Evolutionary conservation across 1,140 invertebrate species (phyloP).

Genomic region (Calephelis virginiensis): DNA sequence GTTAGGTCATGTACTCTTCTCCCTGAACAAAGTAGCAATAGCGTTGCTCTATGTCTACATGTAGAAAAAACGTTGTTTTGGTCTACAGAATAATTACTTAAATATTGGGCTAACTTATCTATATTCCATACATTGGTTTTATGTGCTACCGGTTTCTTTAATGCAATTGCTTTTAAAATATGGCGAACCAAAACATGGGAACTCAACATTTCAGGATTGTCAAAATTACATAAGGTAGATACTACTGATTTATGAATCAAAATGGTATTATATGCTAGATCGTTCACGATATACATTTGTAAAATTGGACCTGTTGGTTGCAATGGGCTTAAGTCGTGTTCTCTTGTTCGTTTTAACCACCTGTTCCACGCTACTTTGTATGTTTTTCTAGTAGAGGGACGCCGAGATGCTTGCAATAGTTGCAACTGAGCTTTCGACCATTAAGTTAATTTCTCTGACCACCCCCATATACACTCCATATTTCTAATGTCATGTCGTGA

Average conservation of each 20-base stretch:
- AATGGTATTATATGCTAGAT: conserved; percentile 34
- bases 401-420: conserved; percentile 29
- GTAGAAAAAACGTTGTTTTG: too few species aligned
- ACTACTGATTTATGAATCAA: conserved; percentile 31
- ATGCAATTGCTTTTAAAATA: conserved; percentile 27
- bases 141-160: conserved; percentile 24
- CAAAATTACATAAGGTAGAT: conserved; percentile 26
- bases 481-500: conserved; percentile 30
- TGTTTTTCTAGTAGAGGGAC: conserved; percentile 29
- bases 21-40: too few species aligned
- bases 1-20: too few species aligned
- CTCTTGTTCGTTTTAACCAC: conserved; percentile 26
- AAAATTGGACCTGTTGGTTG: conserved; percentile 22
- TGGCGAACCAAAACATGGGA: conserved; percentile 24
- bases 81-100: too few species aligned
- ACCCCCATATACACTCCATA: conserved; percentile 40
- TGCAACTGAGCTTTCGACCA: conserved; percentile 27
- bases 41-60: too few species aligned
- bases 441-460: conserved; percentile 22
- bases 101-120: conserved; percentile 20
- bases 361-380: conserved; percentile 33
- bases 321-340: conserved; percentile 19
- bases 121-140: conserved; percentile 26
- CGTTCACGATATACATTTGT: conserved; percentile 30
- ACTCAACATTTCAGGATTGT: conserved; percentile 14